Evolutionary conservation across 1,140 invertebrate genomes (phyloP), one percentile per base, ranked within the genome.

Genomic region (Leptinotarsa undecemlineata): DNA sequence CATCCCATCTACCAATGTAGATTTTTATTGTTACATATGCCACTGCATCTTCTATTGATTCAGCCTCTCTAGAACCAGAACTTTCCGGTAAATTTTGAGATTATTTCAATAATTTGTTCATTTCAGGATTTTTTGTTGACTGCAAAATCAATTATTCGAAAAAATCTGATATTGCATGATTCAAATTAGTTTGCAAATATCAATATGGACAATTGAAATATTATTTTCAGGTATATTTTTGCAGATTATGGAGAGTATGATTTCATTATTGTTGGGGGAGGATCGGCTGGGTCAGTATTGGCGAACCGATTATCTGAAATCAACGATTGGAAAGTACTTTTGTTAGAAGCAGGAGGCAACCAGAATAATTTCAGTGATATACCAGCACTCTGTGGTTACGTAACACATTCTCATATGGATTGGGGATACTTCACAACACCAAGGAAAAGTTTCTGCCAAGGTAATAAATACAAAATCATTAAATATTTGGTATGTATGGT

Each of bases 381-480:
- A 13, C 79, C 80, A 3, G 74, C 73, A 2, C 57, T 79, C 4
- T 21, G 60, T 8, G 23, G 26, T 23, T 76, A 79, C 48, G 60
- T 75, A 4, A 47, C 67, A 17, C 33, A 68, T 3, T 74, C 82
- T 1, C 71, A 79, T 15, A 74, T 48, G 48, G 90, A 94, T 81
- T 95, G 93, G 93, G 87, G 89, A 63, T 94, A 92, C 80, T 81
- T 84, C 17, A 92, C 92, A 74, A 89, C 76, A 15, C 48, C 73
- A 1, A 76, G 77, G 74, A 60, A 17, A 17, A 68, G 48, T 2
- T 69, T 62, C 15, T 79, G 78, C 21, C 48, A 64, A 57, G 75
- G 78, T 77, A 69, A 4, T 17, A 42, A 11, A 42, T 42, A 42
- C 8, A 11, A 42, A 42, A 11, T 42, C 3, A 42, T 42, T 33